phyloP scores from a whole-genome alignment of 2,888 invertebrate genomes.

The Plebejus argus region DNA sequence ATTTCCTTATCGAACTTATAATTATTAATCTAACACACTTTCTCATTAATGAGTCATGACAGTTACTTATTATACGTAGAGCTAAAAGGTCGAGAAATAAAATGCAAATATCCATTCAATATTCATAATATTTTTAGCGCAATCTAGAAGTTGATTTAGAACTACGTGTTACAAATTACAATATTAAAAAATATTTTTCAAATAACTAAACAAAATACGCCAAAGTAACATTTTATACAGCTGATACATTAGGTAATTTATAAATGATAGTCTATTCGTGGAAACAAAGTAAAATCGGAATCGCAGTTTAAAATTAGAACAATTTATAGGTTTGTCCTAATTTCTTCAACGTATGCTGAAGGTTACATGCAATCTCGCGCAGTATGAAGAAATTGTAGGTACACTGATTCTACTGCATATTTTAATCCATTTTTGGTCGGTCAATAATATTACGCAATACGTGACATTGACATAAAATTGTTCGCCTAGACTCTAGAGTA shows the following conservation, averaged over 20 bases:
- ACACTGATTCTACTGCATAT: not conserved
- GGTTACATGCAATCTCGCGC: not conserved
- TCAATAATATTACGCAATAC: no score
- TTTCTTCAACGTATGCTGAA: not conserved
- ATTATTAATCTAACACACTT: not conserved
- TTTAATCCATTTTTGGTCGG: not conserved
- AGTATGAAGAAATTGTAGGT: not conserved
- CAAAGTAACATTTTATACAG: not conserved
- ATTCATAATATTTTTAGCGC: no score
- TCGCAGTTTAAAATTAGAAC: slow-evolving; percentile 13
- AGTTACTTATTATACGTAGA: not conserved
- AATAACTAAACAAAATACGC: not conserved
- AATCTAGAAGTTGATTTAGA: no score
- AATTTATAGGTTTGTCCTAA: slow-evolving; percentile 22
- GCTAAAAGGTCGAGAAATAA: not conserved
- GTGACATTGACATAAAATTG: no score
- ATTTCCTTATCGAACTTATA: no score
- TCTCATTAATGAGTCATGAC: not conserved
- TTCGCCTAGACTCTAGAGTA: no score
- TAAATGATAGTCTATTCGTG: not conserved
- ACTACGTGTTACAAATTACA: no score
- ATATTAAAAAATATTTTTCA: not conserved
- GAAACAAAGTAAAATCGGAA: slow-evolving; percentile 8
- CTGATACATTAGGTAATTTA: not conserved
- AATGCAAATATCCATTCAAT: not conserved